phyloP scores from a whole-genome alignment of 2,797 vertebrate species.

The Gymnoscopelus braueri region DNA sequence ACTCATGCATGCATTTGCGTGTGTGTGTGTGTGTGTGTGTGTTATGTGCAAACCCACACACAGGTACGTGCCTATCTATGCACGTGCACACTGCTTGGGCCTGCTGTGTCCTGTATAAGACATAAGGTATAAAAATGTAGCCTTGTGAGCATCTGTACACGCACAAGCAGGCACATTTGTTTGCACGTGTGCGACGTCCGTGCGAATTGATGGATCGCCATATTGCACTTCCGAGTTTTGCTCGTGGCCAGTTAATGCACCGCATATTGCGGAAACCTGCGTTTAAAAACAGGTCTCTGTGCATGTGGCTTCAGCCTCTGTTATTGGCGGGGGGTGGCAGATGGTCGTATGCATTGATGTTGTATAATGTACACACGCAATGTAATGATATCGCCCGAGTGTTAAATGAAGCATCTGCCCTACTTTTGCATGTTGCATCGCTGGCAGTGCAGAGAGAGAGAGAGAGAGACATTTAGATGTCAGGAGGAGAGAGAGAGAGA shows the following conservation, averaged over 20 bases:
- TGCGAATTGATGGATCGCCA: neutral
- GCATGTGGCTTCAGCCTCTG: slow-evolving; percentile 12
- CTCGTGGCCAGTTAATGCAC: slow-evolving; percentile 12
- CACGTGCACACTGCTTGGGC: too few relatives aligned
- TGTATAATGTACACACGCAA: slow-evolving; percentile 49
- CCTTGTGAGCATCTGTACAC: neutral
- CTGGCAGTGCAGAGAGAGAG: slow-evolving; percentile 38
- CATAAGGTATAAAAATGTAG: neutral
- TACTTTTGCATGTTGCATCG: slow-evolving; percentile 70
- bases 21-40: too few relatives aligned
- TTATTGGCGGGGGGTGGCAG: slow-evolving; percentile 14
- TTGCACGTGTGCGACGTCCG: neutral
- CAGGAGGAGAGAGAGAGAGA: slow-evolving; percentile 26
- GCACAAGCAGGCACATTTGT: neutral
- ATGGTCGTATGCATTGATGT: slow-evolving; percentile 36
- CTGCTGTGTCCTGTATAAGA: too few relatives aligned
- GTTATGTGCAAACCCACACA: too few relatives aligned
- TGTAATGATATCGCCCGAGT: slow-evolving; percentile 53
- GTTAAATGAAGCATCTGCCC: slow-evolving; percentile 76
- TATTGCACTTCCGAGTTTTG: neutral
- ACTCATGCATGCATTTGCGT: too few relatives aligned
- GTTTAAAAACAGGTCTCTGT: slow-evolving; percentile 25
- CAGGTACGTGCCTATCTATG: too few relatives aligned
- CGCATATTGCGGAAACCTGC: slow-evolving; percentile 14
- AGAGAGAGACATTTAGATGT: slow-evolving; percentile 61